phyloP scores from a whole-genome alignment of 1,140 invertebrate genomes.

The Neodiprion fabricii region DNA sequence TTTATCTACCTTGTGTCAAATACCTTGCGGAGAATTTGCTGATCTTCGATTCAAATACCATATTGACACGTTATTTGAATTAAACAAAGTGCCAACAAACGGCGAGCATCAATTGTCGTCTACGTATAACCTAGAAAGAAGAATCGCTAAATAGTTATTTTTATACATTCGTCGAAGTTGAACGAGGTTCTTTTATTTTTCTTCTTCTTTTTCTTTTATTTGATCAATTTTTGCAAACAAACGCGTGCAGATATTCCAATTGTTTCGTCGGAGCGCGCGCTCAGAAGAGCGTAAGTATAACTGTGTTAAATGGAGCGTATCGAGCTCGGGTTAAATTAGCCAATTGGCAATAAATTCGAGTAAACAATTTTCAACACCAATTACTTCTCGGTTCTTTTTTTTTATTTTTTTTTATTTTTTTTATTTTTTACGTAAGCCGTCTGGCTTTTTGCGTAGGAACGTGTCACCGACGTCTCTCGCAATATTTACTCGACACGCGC shows the following conservation, averaged over 20 bases:
- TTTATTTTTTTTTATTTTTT: too few species aligned
- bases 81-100: neutral
- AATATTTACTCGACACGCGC: neutral
- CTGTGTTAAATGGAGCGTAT: too few species aligned
- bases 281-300: too few species aligned
- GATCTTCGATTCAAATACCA: neutral
- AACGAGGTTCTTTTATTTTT: too few species aligned
- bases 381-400: neutral
- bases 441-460: neutral
- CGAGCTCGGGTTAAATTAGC: too few species aligned
- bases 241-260: too few species aligned
- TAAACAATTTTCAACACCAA: neutral
- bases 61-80: neutral
- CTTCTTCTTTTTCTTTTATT: too few species aligned
- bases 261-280: too few species aligned
- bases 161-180: too few species aligned
- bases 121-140: neutral
- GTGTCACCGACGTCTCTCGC: neutral
- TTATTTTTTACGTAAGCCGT: neutral
- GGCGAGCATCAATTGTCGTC: neutral
- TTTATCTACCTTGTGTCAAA: neutral
- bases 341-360: too few species aligned
- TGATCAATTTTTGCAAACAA: too few species aligned
- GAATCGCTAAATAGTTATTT: too few species aligned
- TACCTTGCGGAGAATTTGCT: neutral